A percentile compares a stretch with the other conserved stretches of the same genome.
These are phyloP conservation scores for Enteromius radiatus DNA, from an alignment of 2,797 vertebrate species.

Conservation along the genomic window DNA sequence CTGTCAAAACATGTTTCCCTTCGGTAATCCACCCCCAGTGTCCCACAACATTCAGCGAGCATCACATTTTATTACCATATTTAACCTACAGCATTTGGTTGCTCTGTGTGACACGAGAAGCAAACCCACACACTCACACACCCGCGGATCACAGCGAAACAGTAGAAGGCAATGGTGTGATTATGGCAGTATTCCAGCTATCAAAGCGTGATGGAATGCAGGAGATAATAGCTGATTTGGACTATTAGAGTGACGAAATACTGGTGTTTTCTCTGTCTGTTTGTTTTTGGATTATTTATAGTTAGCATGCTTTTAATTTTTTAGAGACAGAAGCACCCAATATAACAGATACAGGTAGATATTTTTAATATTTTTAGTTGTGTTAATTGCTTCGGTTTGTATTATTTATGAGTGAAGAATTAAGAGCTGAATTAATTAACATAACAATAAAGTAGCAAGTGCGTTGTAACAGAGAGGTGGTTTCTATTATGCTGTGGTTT, in stretches of 20 bases:
- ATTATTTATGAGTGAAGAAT: neutral
- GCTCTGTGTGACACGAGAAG: neutral
- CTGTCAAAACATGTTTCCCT: slow-evolving; percentile 20
- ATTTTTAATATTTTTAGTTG: neutral
- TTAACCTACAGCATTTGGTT: neutral
- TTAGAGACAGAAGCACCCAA: neutral
- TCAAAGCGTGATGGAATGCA: slow-evolving; percentile 9
- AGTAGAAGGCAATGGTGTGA: neutral
- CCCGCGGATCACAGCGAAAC: neutral
- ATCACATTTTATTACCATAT: slow-evolving; percentile 5
- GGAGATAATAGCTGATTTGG: neutral
- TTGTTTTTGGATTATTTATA: neutral
- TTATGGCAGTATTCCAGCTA: slow-evolving; percentile 8
- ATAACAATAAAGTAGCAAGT: neutral
- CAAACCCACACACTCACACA: neutral
- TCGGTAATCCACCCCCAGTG: neutral
- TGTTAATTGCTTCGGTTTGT: neutral
- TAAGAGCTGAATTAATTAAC: neutral
- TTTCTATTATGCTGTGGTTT: neutral
- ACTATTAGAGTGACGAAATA: slow-evolving; percentile 1
- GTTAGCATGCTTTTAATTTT: neutral
- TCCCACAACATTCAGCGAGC: neutral
- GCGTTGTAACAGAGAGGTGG: neutral
- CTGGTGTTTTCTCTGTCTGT: slow-evolving; percentile 2
- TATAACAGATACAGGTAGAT: neutral